Evolutionary conservation across 1,140 invertebrate species (phyloP), one percentile per base, ranked within the genome.

Genomic region (Homarus americanus): DNA sequence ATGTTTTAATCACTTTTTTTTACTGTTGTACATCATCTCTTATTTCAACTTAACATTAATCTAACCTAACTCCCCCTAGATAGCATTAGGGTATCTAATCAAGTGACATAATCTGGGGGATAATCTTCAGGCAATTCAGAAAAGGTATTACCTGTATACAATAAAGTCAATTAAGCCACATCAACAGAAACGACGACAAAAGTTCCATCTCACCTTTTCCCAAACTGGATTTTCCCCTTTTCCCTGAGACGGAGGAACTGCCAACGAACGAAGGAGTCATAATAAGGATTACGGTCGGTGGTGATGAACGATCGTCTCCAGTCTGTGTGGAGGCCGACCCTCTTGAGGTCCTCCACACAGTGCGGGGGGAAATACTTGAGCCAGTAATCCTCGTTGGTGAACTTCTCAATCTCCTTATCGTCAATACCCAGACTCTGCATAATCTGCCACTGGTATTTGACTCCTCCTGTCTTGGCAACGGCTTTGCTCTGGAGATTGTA

Each of bases 381-480:
- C 99, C 99, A 99, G 94, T 99, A 96, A 82, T 95, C 94, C 24
- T 97, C 96, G 95, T 99, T 96, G 41, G 98, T 97, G 96, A 99
- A 99, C 82, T 97, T 96, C 92, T 96, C 96, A 83, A 99, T 99
- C 94, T 99, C 98, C 79, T 97, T 96, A 93, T 99, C 97, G 53
- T 95, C 93, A 2, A 99, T 94, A 0, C 98, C 99, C 78, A 99
- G 94, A 94, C 97, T 97, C 94, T 97, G 95, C 99, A 99, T 99
- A 79, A 99, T 99, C 94, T 99, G 97, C 99, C 99, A 99, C 94
- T 99, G 99, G 94, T 97, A 99, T 94, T 99, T 99, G 0, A 97
- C 96, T 12, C 95, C 93, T 0, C 97, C 98, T 20, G 97, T 95
- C 95, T 99, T 99, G 0, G 99, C 98, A 1, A 97, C 96, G n/a